Evolutionary conservation across 2,888 invertebrate species (phyloP).

Genomic region (Smittia aterrima): DNA sequence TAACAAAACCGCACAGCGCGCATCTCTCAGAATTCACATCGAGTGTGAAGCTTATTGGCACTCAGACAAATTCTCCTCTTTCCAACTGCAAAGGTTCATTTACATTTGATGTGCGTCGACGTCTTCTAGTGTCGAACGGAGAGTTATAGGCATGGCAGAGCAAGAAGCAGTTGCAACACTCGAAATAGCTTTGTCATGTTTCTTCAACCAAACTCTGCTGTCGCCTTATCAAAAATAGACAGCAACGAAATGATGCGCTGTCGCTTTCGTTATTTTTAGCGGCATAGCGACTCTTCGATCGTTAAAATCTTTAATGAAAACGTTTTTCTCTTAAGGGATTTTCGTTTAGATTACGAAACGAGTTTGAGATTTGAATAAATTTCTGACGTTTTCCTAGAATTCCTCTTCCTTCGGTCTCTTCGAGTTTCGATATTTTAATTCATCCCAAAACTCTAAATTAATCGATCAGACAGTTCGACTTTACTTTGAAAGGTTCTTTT

Average conservation of each 20-base stretch:
- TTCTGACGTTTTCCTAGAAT: background rate
- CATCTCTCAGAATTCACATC: constrained; percentile 21
- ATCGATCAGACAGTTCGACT: too few relatives aligned
- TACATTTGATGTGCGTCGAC: constrained; percentile 25
- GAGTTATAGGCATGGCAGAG: background rate
- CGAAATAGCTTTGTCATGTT: constrained; percentile 10
- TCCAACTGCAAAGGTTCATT: constrained; percentile 19
- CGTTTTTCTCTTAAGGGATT: background rate
- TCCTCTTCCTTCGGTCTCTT: constrained; percentile 16
- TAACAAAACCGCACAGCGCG: constrained; percentile 29
- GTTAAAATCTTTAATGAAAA: background rate
- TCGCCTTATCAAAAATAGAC: constrained; percentile 30
- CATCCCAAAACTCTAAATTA: constrained; percentile 27
- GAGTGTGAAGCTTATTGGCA: constrained; percentile 41
- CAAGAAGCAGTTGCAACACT: background rate
- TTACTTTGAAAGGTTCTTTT: too few relatives aligned
- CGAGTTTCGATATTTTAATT: background rate
- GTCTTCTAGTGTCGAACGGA: constrained; percentile 5
- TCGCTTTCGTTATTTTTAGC: background rate
- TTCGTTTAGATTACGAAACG: too few relatives aligned
- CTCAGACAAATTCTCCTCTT: constrained; percentile 37
- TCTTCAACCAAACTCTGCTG: background rate
- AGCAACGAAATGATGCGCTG: background rate
- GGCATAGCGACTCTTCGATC: background rate
- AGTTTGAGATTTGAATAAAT: background rate